Conservation (phyloP, 2,113 vertebrate genomes). For the Hemichromis elongatus region DNA sequence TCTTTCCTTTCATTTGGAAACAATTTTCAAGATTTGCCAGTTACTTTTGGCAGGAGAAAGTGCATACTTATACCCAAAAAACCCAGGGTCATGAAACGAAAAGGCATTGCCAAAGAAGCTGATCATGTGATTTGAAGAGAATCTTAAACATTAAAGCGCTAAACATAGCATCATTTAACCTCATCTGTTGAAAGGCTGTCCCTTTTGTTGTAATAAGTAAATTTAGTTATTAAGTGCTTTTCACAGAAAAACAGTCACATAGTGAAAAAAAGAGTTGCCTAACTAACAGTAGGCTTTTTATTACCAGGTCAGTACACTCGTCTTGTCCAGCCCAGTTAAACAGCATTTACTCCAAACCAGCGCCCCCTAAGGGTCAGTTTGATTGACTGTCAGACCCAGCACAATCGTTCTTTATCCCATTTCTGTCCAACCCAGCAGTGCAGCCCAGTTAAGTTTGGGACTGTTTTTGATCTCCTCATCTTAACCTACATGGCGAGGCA, state of each 20-base stretch:
- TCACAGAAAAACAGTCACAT: neutral
- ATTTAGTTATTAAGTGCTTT: neutral
- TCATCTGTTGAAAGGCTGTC: neutral
- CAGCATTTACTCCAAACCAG: neutral
- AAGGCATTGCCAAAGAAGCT: neutral
- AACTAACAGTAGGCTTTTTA: neutral
- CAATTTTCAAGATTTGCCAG: neutral
- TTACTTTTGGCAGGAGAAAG: neutral
- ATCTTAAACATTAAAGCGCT: neutral
- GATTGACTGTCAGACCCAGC: neutral
- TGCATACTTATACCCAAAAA: neutral
- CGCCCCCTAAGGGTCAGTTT: neutral
- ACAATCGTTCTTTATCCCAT: neutral
- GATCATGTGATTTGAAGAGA: neutral
- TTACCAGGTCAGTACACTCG: neutral
- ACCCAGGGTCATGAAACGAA: neutral
- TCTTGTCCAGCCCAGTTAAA: neutral
- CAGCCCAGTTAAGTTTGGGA: constrained; percentile 1
- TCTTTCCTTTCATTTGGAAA: neutral
- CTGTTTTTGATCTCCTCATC: neutral
- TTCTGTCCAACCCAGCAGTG: neutral
- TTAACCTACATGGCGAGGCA: neutral
- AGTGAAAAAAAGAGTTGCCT: neutral
- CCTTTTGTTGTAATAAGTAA: neutral
- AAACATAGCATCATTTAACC: neutral